Evolutionary conservation across 1,140 invertebrate genomes (phyloP).

Genomic region (Cataglyphis hispanica): DNA sequence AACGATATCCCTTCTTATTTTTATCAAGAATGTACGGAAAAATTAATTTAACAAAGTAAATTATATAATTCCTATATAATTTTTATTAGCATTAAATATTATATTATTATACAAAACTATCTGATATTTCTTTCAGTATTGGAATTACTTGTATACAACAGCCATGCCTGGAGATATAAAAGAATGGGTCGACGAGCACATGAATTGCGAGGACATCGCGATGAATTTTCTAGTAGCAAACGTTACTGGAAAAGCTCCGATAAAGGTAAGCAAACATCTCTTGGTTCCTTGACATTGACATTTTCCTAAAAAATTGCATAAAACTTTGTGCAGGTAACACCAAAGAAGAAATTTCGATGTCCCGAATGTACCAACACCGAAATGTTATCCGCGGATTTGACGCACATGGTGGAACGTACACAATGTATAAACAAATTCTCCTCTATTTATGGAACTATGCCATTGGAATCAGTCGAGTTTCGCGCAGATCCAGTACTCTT

Average conservation of each 20-base stretch:
- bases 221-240: slow-evolving; percentile 98
- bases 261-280: slow-evolving; percentile 90
- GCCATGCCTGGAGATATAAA: slow-evolving; percentile 93
- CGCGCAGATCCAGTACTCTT: slow-evolving; percentile 97
- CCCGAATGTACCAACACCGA: slow-evolving; percentile 97
- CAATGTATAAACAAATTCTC: slow-evolving; percentile 96
- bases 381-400: slow-evolving; percentile 96
- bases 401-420: slow-evolving; percentile 97
- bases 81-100: not conserved
- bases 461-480: slow-evolving; percentile 96
- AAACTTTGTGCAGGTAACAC: slow-evolving; percentile 91
- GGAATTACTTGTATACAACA: slow-evolving; percentile 96
- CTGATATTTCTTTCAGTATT: slow-evolving; percentile 87
- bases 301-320: not conserved
- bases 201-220: slow-evolving; percentile 98
- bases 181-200: slow-evolving; percentile 95
- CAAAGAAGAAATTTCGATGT: slow-evolving; percentile 99
- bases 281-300: not conserved
- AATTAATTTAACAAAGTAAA: slow-evolving; percentile 42
- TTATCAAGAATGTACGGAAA: not conserved
- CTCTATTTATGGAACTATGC: slow-evolving; percentile 94
- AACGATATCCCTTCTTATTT: slow-evolving; percentile 21
- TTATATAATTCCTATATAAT: not conserved
- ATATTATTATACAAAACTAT: slow-evolving; percentile 3
- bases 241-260: slow-evolving; percentile 96